Base-by-base conservation (phyloP, 2,888 invertebrate species). In the Cordilura impudica region DNA sequence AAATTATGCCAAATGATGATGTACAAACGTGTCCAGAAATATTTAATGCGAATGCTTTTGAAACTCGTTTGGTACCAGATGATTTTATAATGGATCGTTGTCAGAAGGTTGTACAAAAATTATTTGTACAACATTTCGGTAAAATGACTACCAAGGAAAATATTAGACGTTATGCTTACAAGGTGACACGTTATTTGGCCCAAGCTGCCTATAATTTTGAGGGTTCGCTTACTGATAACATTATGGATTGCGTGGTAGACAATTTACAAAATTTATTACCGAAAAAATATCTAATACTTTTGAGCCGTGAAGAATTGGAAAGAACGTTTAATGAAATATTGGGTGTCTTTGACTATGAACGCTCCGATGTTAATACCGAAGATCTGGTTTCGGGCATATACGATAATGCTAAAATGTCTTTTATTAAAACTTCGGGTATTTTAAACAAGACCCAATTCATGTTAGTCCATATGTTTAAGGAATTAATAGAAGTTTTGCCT, bases 141-240 rank as follows among this genome's bases (percentile, higher is more conserved):
- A 81, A 83, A 12, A 82, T 84, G 23, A 86, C 87, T 3, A 84
- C 83, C 0, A 80, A 84, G 1, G 85, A 86, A 7, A 85, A 85
- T 31, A 82, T 89, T n/a, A 83, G 86, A 0, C 88, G 87, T 45
- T 87, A 87, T 60, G 83, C 87, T 0, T 84, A 85, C 18, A 86
- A 88, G 47, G 87, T 88, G 0, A 83, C 89, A 4, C 84, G 88
- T 10, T 88, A 88, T 60, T 81, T 90, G 8, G 86, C 85, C 26
- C 89, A 89, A 72, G 88, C 88, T 0, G 90, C 89, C 2, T 85
- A 88, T 4, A 87, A 83, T 45, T 88, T 88, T 43, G 87, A 88
- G 58, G 87, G 87, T 10, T 81, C 83, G 2, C 83, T 88, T 23
- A 87, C 87, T 2, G 88, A 89, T 56, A 85, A 87, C 31, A 86